Evolutionary conservation across 2,797 vertebrate genomes (phyloP), one percentile per base, ranked within the genome.

Genomic region (Phataginus tricuspis): DNA sequence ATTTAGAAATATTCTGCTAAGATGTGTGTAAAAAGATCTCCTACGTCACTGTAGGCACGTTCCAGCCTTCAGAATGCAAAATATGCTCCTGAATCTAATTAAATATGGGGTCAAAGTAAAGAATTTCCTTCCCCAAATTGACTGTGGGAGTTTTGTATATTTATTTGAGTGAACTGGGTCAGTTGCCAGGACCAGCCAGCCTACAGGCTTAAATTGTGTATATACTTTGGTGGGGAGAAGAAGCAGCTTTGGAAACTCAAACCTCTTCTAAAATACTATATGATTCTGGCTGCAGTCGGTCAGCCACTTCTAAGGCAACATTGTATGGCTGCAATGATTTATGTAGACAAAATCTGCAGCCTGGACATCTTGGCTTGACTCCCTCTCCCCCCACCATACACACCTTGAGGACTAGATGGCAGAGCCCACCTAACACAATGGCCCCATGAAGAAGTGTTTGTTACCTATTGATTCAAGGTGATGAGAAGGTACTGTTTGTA

Each of bases 41-140:
- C 31, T 14, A 72, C 3, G 84, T 82, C 63, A 93, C 4, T 96
- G 49, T 88, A 92, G 93, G 92, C 86, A 90, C 31, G 78, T 31
- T 77, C 93, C 86, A 31, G 3, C 57, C 66, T 97, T 83, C 59
- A 97, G 96, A 97, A 78, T 97, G 79, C 61, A 87, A 75, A 97
- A 82, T 69, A 78, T 92, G 64, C 21, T 93, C 23, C 74, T 78
- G 51, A 93, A 42, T 97, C 94, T 91, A 97, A 85, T 84, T 71
- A 69, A 87, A 94, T 94, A 92, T 39, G 39, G 34, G 61, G 84
- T 91, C 97, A 98, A 97, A 98, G 88, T 72, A 96, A 97, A 94
- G 64, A 79, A 66, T 91, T 96, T 97, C 91, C 86, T 97, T 95
- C 55, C 4, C 85, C 85, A 86, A 57, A 84, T 31, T 79, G 63